Conservation (phyloP, 2,113 vertebrate genomes). For the Ophiodon elongatus region DNA sequence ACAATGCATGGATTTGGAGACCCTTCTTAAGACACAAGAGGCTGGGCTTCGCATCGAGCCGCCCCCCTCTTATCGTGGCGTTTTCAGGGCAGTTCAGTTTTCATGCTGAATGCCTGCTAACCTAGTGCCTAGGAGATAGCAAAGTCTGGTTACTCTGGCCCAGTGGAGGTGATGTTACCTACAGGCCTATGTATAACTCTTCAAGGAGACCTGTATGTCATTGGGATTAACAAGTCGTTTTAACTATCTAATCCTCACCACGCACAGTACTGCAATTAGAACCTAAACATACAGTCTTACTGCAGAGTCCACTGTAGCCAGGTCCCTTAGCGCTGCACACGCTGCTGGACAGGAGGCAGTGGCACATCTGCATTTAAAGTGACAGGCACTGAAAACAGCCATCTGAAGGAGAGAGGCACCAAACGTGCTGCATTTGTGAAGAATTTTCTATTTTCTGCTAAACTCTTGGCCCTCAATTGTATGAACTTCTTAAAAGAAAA, state of each 20-base stretch:
- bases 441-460: conserved; percentile 4
- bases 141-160: neutral
- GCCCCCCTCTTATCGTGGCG: neutral
- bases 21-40: neutral
- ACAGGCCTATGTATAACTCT: neutral
- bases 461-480: conserved; percentile 13
- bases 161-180: conserved; percentile 7
- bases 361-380: conserved; percentile 38
- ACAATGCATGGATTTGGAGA: neutral
- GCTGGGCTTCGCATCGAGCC: neutral
- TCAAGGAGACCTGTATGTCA: conserved; percentile 40
- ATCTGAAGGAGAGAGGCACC: neutral
- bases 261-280: neutral
- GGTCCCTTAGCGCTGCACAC: neutral
- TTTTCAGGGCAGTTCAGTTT: neutral
- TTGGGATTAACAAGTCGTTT: conserved; percentile 21
- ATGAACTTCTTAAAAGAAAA: conserved; percentile 20
- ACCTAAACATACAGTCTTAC: neutral
- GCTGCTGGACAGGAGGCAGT: conserved; percentile 1
- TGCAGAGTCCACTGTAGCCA: neutral
- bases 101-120: neutral
- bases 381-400: neutral
- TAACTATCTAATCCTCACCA: conserved; percentile 30
- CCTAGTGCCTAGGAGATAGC: neutral
- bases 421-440: conserved; percentile 13